These are phyloP conservation scores for Polyommatus icarus DNA, from an alignment of 2,888 invertebrate genomes.

Conservation along the genomic window DNA sequence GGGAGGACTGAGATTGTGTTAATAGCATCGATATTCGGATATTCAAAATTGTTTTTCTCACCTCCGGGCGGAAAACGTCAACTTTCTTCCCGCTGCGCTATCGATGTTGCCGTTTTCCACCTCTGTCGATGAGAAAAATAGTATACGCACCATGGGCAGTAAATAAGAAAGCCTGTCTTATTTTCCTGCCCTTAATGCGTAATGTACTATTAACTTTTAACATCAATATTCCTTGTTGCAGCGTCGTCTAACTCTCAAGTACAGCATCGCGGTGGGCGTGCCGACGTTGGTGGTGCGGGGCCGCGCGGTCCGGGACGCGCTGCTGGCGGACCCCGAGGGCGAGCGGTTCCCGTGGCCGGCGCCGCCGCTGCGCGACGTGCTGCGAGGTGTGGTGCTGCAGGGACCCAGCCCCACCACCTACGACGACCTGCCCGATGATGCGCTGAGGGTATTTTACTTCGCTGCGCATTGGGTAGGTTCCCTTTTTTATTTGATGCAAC, in stretches of 20 bases:
- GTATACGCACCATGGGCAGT: too few relatives aligned
- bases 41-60: too few relatives aligned
- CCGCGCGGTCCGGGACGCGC: slow-evolving; percentile 82
- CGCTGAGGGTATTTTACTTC: slow-evolving; percentile 89
- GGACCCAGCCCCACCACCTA: slow-evolving; percentile 69
- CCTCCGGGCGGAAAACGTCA: too few relatives aligned
- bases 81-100: too few relatives aligned
- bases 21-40: too few relatives aligned
- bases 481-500: neutral
- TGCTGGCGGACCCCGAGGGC: slow-evolving; percentile 84
- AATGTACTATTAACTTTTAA: too few relatives aligned
- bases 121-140: too few relatives aligned
- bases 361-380: slow-evolving; percentile 82
- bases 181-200: too few relatives aligned
- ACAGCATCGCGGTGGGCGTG: slow-evolving; percentile 87
- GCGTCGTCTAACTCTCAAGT: slow-evolving; percentile 88
- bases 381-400: slow-evolving; percentile 74
- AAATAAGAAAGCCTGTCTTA: too few relatives aligned
- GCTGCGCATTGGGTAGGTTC: slow-evolving; percentile 92
- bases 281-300: slow-evolving; percentile 88
- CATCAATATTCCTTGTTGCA: slow-evolving; percentile 56
- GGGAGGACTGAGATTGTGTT: too few relatives aligned
- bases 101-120: too few relatives aligned
- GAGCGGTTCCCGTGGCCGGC: slow-evolving; percentile 90
- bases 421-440: slow-evolving; percentile 81